Evolutionary conservation across 2,888 invertebrate species (phyloP), one percentile per base, ranked within the genome.

Genomic region (Leucophora obtusa): DNA sequence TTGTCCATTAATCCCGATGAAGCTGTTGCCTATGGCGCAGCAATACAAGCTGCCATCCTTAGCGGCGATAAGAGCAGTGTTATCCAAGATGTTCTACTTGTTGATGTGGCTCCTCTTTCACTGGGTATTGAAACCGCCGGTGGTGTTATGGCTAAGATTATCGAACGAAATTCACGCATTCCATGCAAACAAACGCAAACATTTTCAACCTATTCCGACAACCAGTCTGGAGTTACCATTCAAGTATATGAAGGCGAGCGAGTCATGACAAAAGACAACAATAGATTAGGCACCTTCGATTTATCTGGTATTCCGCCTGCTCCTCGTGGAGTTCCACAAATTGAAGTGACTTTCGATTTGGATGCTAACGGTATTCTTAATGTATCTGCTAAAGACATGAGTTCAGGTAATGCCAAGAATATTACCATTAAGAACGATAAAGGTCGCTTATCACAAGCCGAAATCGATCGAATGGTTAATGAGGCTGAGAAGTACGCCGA

Each of bases 331-430:
- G 97, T 94, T 83, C 97, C 93, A 82, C 96, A 93, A 91, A 96
- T 94, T 91, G 97, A 95, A 89, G 95, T 95, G 21, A 95, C 95
- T 47, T 95, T 95, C 88, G 88, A 88, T 65, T 93, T 95, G 86
- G 97, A 98, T 87, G 97, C 97, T 58, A 97, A 98, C 91, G 98
- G 98, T 88, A 98, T 98, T 90, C 91, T 98, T 82, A 96, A 96
- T 88, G 96, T 97, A 5, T 93, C 95, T 0, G 96, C 96, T 14
- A 92, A 93, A 78, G 93, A 93, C 79, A 93, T 92, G 88, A 92
- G 92, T 85, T 92, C 93, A 0, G 93, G 92, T 24, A 94, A 94
- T 83, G 93, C 92, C 79, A 94, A 93, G 89, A 94, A 94, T 87
- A 95, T 96, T 81, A 94, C 94, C 51, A 96, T 96, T 83, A 94